Conservation (phyloP, 2,888 invertebrate species). For the Venusia cambrica region DNA sequence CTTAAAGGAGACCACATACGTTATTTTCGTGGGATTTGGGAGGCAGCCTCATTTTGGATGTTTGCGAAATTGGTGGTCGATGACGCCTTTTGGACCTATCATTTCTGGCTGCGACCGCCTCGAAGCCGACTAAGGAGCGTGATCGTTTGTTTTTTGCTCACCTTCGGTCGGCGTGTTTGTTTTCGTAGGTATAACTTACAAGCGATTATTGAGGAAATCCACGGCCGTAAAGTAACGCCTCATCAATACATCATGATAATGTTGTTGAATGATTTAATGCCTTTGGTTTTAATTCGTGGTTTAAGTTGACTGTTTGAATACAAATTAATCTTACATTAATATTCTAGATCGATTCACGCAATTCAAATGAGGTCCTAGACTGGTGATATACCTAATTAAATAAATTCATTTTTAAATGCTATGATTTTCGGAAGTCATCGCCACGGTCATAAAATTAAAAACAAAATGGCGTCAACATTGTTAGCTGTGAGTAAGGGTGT, state of each 20-base stretch:
- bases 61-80: constrained; percentile 73
- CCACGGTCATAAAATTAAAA: constrained; percentile 16
- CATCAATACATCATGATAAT: constrained; percentile 23
- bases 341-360: not conserved
- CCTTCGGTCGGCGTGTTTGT: constrained; percentile 66
- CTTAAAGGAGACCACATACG: constrained; percentile 74
- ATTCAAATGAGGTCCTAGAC: constrained; percentile 13
- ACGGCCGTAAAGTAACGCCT: constrained; percentile 35
- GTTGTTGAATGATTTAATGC: constrained; percentile 16
- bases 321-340: constrained; percentile 4
- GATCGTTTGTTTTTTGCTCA: constrained; percentile 46
- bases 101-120: constrained; percentile 63
- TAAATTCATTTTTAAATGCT: constrained; percentile 13
- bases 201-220: constrained; percentile 70
- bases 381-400: constrained; percentile 16
- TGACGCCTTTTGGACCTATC: constrained; percentile 75
- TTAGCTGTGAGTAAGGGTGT: constrained; percentile 37
- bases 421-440: constrained; percentile 20
- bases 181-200: constrained; percentile 65
- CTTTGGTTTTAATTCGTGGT: constrained; percentile 8
- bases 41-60: constrained; percentile 52
- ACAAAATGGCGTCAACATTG: constrained; percentile 28
- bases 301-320: constrained; percentile 7
- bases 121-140: constrained; percentile 58
- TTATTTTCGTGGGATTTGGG: constrained; percentile 61